Evolutionary conservation across 1,140 invertebrate species (phyloP).

Genomic region (Drosophila tropicalis): DNA sequence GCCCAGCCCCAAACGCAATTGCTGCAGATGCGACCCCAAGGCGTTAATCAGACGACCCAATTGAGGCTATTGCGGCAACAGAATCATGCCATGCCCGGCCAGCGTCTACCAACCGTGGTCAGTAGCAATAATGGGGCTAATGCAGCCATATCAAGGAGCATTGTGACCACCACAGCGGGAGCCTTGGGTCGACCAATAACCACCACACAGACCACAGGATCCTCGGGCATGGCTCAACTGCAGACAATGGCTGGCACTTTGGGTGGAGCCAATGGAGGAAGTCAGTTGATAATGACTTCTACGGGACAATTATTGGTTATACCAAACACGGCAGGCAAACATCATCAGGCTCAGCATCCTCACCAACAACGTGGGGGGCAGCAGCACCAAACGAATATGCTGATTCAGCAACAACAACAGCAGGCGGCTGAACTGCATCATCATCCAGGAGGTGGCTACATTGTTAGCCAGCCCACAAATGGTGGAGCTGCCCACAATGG

Average conservation of each 20-base stretch:
- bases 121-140: constrained; percentile 39
- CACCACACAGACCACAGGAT: constrained; percentile 38
- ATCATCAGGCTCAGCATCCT: constrained; percentile 42
- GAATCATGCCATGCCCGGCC: constrained; percentile 34
- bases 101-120: constrained; percentile 34
- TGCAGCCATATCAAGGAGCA: constrained; percentile 53
- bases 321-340: constrained; percentile 82
- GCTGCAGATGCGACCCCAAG: constrained; percentile 53
- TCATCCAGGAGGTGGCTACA: constrained; percentile 62
- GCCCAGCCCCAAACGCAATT: constrained; percentile 35
- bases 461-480: constrained; percentile 64
- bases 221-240: constrained; percentile 52
- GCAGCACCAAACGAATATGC: constrained; percentile 26
- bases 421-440: constrained; percentile 49
- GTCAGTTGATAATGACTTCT: constrained; percentile 82
- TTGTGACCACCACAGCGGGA: constrained; percentile 60
- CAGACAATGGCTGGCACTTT: constrained; percentile 50
- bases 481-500: constrained; percentile 10
- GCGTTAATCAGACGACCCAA: constrained; percentile 86
- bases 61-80: constrained; percentile 43
- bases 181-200: constrained; percentile 47
- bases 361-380: constrained; percentile 48
- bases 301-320: constrained; percentile 84
- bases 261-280: constrained; percentile 40
- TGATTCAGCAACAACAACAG: constrained; percentile 53